A percentile compares a stretch with the other conserved stretches of the same genome.
These are phyloP conservation scores for Excalfactoria chinensis DNA, from an alignment of 2,113 vertebrate genomes.

Conservation along the genomic window DNA sequence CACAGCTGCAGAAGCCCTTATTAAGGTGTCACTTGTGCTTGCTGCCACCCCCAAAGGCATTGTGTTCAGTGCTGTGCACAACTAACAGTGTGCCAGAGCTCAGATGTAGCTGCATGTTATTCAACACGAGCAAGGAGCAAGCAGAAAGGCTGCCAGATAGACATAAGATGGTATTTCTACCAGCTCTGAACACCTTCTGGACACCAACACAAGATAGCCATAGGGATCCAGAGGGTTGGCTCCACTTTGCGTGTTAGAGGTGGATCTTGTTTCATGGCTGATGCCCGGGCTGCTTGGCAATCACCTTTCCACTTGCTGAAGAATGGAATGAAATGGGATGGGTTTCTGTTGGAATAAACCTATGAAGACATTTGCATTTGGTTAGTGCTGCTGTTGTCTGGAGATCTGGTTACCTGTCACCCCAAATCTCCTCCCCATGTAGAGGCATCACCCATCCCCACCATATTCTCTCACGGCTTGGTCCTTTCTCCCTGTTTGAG, in stretches of 20 bases:
- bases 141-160: constrained; percentile 2
- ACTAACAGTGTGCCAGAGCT: neutral
- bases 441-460: neutral
- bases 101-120: neutral
- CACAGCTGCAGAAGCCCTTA: neutral
- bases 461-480: neutral
- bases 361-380: neutral
- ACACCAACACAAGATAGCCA: neutral
- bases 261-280: neutral
- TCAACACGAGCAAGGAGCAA: neutral
- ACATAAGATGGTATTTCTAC: neutral
- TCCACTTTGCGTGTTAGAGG: accelerated
- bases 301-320: neutral
- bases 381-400: neutral
- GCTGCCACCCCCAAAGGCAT: neutral
- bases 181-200: neutral
- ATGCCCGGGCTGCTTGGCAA: neutral
- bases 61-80: neutral
- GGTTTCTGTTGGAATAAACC: neutral
- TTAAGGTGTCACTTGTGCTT: constrained; percentile 1
- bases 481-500: neutral
- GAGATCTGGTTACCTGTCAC: neutral
- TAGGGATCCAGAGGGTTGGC: neutral
- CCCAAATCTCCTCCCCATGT: neutral
- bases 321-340: neutral